Conservation (phyloP, 2,888 invertebrate genomes). For the Alloscopus bannaensis region DNA sequence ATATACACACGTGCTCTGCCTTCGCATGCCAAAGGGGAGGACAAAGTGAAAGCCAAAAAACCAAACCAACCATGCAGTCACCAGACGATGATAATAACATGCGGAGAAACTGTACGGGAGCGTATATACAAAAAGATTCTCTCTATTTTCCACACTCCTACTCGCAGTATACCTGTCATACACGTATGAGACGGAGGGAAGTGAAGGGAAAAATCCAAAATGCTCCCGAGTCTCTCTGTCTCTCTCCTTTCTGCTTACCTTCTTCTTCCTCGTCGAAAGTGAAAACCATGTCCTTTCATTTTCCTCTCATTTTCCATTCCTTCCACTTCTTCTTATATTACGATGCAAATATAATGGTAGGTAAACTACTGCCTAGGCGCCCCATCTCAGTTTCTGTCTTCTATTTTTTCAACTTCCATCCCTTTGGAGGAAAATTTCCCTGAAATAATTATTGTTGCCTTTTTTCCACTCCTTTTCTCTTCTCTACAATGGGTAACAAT, state of each 20-base stretch:
- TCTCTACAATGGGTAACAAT: background rate
- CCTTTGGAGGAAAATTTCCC: background rate
- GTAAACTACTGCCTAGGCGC: background rate
- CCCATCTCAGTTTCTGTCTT: too few relatives aligned
- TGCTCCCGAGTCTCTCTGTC: background rate
- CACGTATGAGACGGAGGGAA: background rate
- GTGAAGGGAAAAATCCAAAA: background rate
- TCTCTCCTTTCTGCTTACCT: too few relatives aligned
- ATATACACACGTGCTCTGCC: conserved; percentile 35
- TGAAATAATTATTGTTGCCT: background rate
- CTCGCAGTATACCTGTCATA: background rate
- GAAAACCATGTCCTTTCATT: background rate
- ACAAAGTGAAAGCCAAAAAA: conserved; percentile 40
- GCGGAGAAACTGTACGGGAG: conserved; percentile 13
- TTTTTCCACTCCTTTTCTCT: background rate
- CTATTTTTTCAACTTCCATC: background rate
- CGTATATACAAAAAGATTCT: background rate
- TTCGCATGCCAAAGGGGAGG: background rate
- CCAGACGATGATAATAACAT: conserved; percentile 48
- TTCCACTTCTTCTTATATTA: conserved; percentile 3
- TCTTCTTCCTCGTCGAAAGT: background rate
- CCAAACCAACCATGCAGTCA: conserved; percentile 43
- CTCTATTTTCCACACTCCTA: background rate
- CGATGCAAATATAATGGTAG: conserved; percentile 24
- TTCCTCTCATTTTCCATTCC: conserved; percentile 3